Evolutionary conservation across 2,113 vertebrate species (phyloP), one percentile per base, ranked within the genome.

Genomic region (Cariama cristata): DNA sequence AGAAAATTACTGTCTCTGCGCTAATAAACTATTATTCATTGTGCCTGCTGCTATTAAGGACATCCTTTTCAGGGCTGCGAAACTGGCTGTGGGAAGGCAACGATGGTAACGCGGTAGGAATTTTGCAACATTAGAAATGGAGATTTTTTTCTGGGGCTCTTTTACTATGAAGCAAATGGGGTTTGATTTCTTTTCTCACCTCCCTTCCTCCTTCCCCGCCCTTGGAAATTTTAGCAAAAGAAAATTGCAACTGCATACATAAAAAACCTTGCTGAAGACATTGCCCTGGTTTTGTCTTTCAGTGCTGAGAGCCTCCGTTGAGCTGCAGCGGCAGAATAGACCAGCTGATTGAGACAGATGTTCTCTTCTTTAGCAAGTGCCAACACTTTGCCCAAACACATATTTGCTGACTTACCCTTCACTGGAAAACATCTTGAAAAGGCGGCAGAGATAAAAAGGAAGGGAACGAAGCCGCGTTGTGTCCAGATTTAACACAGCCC

Each of bases 401-500:
- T 97, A 98, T 98, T 97, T 98, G 98, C 98, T 98, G 98, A 98
- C 98, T 98, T 93, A 91, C 90, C 96, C 95, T 92, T 35, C 63
- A 30, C 96, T 97, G 97, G 97, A 95, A 95, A 91, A 94, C 95
- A 88, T 59, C 88, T 95, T 97, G 96, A 94, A 92, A 96, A 97
- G 96, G 98, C 95, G 84, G 95, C 21, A 4, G 89, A 94, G 94
- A 96, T 94, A 66, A 95, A 96, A 97, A 93, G 94, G 83, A 86
- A 91, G 62, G 89, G 92, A 96, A 88, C 64, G 69, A 60, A 92
- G 96, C 94, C 11, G 63, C 90, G 79, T 91, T 95, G 95, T 97
- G 98, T 97, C 97, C 97, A 98, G 98, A 97, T 98, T 99, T 98
- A 97, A 95, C 97, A 72, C 96, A 98, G 97, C 98, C 98, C 98